Evolutionary conservation across 2,113 vertebrate genomes (phyloP).

Genomic region (Callithrix jacchus): DNA sequence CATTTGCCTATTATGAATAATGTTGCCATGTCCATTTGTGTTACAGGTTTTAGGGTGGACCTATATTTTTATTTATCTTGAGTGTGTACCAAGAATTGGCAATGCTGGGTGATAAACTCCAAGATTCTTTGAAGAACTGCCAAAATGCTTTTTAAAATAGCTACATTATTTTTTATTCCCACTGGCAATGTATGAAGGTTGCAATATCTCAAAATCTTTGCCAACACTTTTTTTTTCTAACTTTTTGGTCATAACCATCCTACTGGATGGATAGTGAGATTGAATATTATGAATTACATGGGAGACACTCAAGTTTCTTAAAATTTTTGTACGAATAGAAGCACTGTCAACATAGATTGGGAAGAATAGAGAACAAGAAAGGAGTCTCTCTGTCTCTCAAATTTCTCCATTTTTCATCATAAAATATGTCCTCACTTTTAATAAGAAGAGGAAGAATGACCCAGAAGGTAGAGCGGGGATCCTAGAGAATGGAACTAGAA

Average conservation of each 20-base stretch:
- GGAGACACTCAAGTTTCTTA: background rate
- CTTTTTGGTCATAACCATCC: background rate
- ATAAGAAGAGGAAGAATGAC: background rate
- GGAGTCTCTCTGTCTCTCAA: background rate
- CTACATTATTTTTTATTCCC: background rate
- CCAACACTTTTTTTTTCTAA: background rate
- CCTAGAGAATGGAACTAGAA: background rate
- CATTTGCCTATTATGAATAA: fast-evolving
- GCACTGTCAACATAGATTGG: background rate
- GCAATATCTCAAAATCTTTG: background rate
- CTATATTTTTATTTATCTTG: background rate
- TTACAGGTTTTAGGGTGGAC: background rate
- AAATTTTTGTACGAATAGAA: background rate
- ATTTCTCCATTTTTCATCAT: background rate
- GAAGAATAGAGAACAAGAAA: background rate
- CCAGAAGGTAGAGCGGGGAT: background rate
- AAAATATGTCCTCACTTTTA: background rate
- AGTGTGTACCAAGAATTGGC: background rate
- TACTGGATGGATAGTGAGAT: background rate
- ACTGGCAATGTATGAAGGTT: fast-evolving
- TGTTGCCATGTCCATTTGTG: background rate
- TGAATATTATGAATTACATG: background rate
- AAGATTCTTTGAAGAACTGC: background rate
- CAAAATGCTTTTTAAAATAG: background rate
- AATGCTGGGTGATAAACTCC: background rate